Percentiles rank a stretch among this genome's conserved stretches.
Evolutionary conservation across 2,113 vertebrate species (phyloP).

Genomic region (Barnardius zonarius): DNA sequence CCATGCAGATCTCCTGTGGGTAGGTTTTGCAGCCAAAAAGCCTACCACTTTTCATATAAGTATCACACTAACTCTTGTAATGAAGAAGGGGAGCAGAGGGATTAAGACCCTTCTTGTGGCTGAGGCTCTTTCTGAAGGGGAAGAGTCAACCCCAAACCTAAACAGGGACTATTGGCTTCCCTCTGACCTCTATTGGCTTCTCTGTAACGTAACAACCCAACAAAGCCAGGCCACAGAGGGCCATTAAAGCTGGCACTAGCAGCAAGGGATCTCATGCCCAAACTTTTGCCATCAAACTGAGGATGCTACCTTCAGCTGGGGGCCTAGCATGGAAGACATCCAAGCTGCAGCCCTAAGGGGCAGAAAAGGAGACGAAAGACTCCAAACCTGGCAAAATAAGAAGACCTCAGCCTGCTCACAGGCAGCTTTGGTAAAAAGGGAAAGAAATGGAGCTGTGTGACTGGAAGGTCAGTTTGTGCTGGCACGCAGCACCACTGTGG

Average conservation of each 20-base stretch:
- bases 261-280: background rate
- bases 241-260: background rate
- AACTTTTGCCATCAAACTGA: background rate
- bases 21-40: background rate
- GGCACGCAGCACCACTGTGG: background rate
- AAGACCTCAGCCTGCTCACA: background rate
- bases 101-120: background rate
- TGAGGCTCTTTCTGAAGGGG: background rate
- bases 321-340: accelerated
- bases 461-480: background rate
- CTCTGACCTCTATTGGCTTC: background rate
- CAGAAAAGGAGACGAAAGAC: background rate
- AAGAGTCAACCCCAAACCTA: background rate
- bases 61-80: background rate
- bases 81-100: background rate
- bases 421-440: background rate
- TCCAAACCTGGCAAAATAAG: background rate
- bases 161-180: background rate
- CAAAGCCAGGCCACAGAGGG: background rate
- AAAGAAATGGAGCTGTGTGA: background rate
- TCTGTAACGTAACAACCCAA: background rate
- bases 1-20: background rate
- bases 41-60: background rate
- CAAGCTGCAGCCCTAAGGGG: background rate
- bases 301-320: background rate